These are phyloP conservation scores for Lepidothrix coronata DNA, from an alignment of 2,113 vertebrate genomes.

Conservation along the genomic window DNA sequence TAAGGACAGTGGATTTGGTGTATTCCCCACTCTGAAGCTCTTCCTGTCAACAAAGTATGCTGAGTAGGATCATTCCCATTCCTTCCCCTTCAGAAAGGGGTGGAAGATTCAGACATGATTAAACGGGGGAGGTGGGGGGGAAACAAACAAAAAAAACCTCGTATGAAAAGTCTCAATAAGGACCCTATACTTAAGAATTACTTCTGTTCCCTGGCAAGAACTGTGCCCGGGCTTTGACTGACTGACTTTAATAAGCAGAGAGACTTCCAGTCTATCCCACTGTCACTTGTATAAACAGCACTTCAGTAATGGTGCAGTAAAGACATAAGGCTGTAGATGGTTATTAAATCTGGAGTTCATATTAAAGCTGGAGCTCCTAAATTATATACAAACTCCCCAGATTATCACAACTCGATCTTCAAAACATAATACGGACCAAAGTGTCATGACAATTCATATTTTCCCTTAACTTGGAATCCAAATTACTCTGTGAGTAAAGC, in stretches of 20 bases:
- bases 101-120: background rate
- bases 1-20: fast-evolving
- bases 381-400: background rate
- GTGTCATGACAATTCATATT: background rate
- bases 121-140: background rate
- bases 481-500: background rate
- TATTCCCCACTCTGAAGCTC: background rate
- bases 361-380: background rate
- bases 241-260: background rate
- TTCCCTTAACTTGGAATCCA: background rate
- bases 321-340: background rate
- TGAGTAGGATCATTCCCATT: background rate
- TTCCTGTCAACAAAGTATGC: background rate
- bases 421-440: background rate
- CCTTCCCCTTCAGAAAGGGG: background rate
- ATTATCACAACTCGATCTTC: background rate
- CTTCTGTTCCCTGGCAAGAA: background rate
- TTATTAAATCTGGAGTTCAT: background rate
- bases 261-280: background rate
- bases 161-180: background rate
- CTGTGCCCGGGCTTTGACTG: background rate
- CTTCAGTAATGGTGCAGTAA: background rate
- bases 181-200: background rate
- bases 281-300: background rate
- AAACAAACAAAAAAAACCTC: background rate